A percentile compares a stretch with the other conserved stretches of the same genome.
Conservation (phyloP, 2,888 invertebrate genomes). For the Conus canariensis region DNA sequence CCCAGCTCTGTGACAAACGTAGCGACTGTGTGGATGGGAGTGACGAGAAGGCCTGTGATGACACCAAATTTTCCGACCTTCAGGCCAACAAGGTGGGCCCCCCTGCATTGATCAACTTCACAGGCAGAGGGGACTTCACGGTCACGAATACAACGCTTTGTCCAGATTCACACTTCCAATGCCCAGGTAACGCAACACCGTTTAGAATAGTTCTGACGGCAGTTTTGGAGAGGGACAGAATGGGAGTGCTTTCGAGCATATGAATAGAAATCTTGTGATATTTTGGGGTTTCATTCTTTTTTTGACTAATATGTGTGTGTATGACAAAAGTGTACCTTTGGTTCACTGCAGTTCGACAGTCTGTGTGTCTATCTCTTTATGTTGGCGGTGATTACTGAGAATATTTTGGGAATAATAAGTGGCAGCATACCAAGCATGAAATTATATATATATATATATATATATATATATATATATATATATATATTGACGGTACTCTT, state of each 20-base stretch:
- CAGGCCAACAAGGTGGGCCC: neutral
- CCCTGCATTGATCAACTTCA: slow-evolving; percentile 35
- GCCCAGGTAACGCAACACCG: slow-evolving; percentile 1
- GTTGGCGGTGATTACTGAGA: no score
- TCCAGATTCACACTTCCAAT: slow-evolving; percentile 37
- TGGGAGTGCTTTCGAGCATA: no score
- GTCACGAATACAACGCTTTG: neutral
- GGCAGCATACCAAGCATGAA: neutral
- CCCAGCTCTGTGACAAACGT: slow-evolving; percentile 35
- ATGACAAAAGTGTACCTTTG: no score
- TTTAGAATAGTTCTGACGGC: neutral
- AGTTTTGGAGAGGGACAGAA: no score
- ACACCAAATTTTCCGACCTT: slow-evolving; percentile 17
- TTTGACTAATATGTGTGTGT: neutral
- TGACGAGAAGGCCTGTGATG: neutral
- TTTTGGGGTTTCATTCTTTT: neutral
- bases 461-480: no score
- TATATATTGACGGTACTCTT: no score
- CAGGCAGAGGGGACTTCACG: slow-evolving; percentile 41
- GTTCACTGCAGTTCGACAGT: no score
- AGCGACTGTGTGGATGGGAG: slow-evolving; percentile 40
- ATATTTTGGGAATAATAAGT: neutral
- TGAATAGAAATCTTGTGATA: no score
- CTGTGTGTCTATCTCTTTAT: no score
- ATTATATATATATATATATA: neutral